These are phyloP conservation scores for Tor tambroides DNA, from an alignment of 2,113 vertebrate species.

Conservation along the genomic window DNA sequence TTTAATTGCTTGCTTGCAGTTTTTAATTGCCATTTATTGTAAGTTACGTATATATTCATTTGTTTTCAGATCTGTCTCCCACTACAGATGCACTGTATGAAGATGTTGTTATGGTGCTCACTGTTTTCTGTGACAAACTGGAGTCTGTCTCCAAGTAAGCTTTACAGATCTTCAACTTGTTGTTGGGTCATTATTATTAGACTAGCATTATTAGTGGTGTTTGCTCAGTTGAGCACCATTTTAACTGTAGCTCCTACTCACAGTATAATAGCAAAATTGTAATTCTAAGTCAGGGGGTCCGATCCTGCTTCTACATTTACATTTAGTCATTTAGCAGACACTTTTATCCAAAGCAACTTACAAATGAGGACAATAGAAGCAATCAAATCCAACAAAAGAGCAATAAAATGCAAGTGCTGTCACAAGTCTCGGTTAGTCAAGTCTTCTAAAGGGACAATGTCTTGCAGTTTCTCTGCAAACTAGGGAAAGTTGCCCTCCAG, in stretches of 20 bases:
- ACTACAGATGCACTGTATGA: constrained; percentile 89
- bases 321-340: too few relatives aligned
- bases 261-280: background rate
- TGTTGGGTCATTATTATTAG: background rate
- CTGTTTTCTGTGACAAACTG: constrained; percentile 93
- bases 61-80: constrained; percentile 75
- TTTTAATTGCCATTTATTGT: background rate
- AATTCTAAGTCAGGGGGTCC: too few relatives aligned
- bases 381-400: too few relatives aligned
- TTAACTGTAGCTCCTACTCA: background rate
- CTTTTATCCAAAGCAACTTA: too few relatives aligned
- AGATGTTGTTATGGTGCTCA: constrained; percentile 92
- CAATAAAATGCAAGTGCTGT: too few relatives aligned
- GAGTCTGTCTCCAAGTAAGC: constrained; percentile 89
- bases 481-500: too few relatives aligned
- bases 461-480: too few relatives aligned
- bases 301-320: too few relatives aligned
- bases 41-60: background rate
- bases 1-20: background rate
- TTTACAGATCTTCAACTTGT: background rate
- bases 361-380: too few relatives aligned
- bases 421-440: too few relatives aligned
- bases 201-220: background rate
- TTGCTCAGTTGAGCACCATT: background rate
- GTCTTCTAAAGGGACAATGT: too few relatives aligned